A percentile compares a stretch with the other conserved stretches of the same genome.
Conservation (phyloP, 2,113 vertebrate species). For the Lepus europaeus region DNA sequence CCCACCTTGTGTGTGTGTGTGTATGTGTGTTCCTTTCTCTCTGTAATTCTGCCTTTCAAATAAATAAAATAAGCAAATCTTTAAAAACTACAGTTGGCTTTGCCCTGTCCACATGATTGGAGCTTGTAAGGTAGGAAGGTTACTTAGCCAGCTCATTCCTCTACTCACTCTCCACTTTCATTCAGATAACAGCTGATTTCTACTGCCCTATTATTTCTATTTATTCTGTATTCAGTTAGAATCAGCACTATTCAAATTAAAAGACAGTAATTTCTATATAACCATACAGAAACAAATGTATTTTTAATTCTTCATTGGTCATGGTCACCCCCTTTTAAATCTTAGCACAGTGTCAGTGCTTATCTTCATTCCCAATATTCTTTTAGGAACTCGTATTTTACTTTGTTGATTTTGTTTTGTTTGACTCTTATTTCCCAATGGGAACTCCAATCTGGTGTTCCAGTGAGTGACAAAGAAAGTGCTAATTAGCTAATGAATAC, state of each 20-base stretch:
- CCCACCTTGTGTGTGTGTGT: too few species aligned
- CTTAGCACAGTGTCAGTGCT: not conserved
- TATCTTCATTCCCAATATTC: slow-evolving; percentile 1
- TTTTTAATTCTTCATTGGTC: not conserved
- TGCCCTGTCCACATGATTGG: not conserved
- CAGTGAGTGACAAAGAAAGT: slow-evolving; percentile 72
- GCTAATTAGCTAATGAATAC: slow-evolving; percentile 75
- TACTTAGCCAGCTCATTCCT: not conserved
- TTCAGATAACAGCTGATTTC: not conserved
- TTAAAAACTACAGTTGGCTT: too few species aligned
- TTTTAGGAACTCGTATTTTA: slow-evolving; percentile 29
- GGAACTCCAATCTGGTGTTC: slow-evolving; percentile 73
- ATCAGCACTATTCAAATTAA: not conserved
- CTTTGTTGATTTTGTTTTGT: slow-evolving; percentile 10
- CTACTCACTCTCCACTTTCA: not conserved
- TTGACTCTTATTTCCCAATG: slow-evolving; percentile 62
- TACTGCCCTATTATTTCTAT: not conserved
- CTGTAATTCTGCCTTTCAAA: too few species aligned
- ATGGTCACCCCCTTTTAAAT: not conserved
- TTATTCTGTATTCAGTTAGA: not conserved
- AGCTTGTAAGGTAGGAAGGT: not conserved
- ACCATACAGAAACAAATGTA: not conserved
- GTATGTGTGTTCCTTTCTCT: too few species aligned
- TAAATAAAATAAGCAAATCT: too few species aligned
- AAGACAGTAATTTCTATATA: not conserved